Evolutionary conservation across 2,797 vertebrate genomes (phyloP), one percentile per base, ranked within the genome.

Genomic region (Glossophaga mutica): DNA sequence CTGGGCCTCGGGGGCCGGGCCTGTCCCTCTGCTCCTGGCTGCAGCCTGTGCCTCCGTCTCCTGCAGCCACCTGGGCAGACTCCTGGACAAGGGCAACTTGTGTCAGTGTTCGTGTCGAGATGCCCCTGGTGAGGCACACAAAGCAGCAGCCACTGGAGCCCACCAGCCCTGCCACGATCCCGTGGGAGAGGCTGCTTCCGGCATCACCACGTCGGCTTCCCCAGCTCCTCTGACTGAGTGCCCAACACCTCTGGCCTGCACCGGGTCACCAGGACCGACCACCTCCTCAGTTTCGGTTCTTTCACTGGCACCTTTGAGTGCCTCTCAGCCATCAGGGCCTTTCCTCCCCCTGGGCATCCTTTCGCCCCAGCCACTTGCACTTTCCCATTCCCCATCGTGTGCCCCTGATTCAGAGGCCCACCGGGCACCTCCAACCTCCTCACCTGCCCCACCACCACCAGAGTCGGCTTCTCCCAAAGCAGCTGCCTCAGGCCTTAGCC

Each of bases 161-260:
- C 65, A 44, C 0, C 57, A 0, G 16, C 9, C 26, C 10, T 1
- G 2, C 5, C 46, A 7, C 0, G 0, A 1, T 11, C 10, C 16
- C 32, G 2, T 3, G 15, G 24, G 57, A 50, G 34, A 65, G 2
- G 6, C 4, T 12, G 26, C 42, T 37, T 42, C 50, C 0, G 0
- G 7, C 46, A 3, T 1, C 9, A 21, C 46, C 59, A 16, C 14
- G 1, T 6, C 0, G 0, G 24, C 34, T 50, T 67, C 46, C 5
- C 48, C 0, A 0, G 10, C 10, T 87, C 14, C 48, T 37, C 5
- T 2, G 15, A 42, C 32, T 0, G 7, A 24, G 8, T 2, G 3
- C 5, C 9, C 29, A 67, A n/a, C 0, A 2, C 39, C 34, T 74
- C 86, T 52, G 24, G 34, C n/a, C n/a, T 26, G 46, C 19, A 6